phyloP scores from a whole-genome alignment of 2,888 invertebrate species.

The Abrostola tripartita region DNA sequence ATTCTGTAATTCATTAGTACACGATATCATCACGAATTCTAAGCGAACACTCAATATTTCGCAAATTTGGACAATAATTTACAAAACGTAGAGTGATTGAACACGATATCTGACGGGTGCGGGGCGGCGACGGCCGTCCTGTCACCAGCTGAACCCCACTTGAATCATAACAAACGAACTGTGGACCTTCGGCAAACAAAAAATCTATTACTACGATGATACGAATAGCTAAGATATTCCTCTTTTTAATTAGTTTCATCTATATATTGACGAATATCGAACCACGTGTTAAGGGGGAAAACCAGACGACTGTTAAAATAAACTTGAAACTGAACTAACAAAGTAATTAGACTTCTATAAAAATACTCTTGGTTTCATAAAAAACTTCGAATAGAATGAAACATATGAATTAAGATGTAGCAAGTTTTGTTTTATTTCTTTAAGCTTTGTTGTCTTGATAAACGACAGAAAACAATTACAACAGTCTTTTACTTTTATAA shows the following conservation, averaged over 20 bases:
- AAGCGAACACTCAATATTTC: conserved; percentile 60
- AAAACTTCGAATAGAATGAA: no score
- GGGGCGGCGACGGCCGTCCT: conserved; percentile 74
- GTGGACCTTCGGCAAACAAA: conserved; percentile 56
- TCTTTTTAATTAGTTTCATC: no score
- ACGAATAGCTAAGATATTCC: background rate
- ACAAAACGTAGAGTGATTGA: conserved; percentile 68
- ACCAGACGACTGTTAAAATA: no score
- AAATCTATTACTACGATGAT: conserved; percentile 43
- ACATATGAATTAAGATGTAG: no score
- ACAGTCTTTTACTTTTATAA: no score
- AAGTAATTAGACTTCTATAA: no score
- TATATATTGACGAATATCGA: no score
- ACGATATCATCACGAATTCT: conserved; percentile 27
- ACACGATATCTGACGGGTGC: conserved; percentile 64
- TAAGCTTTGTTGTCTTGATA: no score
- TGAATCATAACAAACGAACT: conserved; percentile 66
- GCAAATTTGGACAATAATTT: conserved; percentile 68
- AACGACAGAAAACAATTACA: no score
- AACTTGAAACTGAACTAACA: no score
- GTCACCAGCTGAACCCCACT: conserved; percentile 64
- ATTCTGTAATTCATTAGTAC: background rate
- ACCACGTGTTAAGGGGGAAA: no score
- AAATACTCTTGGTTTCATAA: background rate
- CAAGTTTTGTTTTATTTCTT: no score